phyloP scores from a whole-genome alignment of 2,888 invertebrate genomes.

The Eucriotettix oculatus region DNA sequence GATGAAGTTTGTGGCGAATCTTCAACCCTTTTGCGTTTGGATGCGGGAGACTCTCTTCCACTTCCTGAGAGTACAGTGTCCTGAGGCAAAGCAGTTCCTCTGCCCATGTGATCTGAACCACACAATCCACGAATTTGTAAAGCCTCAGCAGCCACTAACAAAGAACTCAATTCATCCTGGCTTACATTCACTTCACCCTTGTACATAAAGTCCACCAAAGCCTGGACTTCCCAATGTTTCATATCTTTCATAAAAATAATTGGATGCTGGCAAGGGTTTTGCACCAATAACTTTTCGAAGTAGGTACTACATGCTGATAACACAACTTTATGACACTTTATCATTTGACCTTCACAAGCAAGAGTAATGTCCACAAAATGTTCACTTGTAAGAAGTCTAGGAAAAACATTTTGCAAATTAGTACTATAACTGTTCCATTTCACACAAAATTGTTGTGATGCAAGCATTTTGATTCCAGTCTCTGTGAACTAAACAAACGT shows the following conservation, averaged over 20 bases:
- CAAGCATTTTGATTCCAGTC: slow-evolving; percentile 18
- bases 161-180: slow-evolving; percentile 62
- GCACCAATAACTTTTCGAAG: slow-evolving; percentile 17
- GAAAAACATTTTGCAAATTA: slow-evolving; percentile 22
- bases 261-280: slow-evolving; percentile 17
- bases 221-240: slow-evolving; percentile 69
- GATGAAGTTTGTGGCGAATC: not conserved
- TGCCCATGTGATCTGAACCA: slow-evolving; percentile 1
- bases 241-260: slow-evolving; percentile 64
- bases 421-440: slow-evolving; percentile 25
- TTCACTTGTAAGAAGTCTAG: slow-evolving; percentile 20
- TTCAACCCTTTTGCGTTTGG: slow-evolving; percentile 2
- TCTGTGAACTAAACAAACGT: too few relatives aligned
- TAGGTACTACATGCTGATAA: slow-evolving; percentile 19
- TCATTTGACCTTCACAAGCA: slow-evolving; percentile 23
- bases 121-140: slow-evolving; percentile 32
- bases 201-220: slow-evolving; percentile 79
- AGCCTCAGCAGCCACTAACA: slow-evolving; percentile 71
- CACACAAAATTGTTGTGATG: slow-evolving; percentile 32
- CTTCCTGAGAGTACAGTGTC: slow-evolving; percentile 3
- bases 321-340: slow-evolving; percentile 23
- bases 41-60: not conserved
- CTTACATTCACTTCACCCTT: slow-evolving; percentile 59
- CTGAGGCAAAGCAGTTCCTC: slow-evolving; percentile 1
- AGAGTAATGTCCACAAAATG: slow-evolving; percentile 24